phyloP scores from a whole-genome alignment of 2,113 vertebrate genomes.

The Hyperopisus bebe region DNA sequence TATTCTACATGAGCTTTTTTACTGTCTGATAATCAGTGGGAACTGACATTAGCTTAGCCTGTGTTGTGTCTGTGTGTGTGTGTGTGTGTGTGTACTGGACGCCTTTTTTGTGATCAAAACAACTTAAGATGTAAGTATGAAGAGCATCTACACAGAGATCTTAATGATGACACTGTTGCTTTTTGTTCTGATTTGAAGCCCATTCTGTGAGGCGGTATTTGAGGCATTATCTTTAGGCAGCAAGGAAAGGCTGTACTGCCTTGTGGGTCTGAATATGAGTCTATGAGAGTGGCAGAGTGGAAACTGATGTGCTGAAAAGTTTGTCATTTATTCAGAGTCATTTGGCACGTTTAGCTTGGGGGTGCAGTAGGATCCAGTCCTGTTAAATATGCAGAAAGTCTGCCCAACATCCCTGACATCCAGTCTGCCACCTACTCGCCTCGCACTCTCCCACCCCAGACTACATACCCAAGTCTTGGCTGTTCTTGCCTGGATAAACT shows the following conservation, averaged over 20 bases:
- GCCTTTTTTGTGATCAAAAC: background rate
- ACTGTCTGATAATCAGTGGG: background rate
- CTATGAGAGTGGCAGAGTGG: background rate
- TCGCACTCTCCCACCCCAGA: background rate
- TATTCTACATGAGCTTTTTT: too few species aligned
- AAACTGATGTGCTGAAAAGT: background rate
- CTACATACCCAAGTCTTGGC: background rate
- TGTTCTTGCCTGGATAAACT: constrained; percentile 11
- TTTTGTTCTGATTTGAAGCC: background rate
- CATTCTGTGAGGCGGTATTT: background rate
- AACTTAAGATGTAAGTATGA: too few species aligned
- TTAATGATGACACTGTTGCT: background rate
- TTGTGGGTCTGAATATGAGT: background rate
- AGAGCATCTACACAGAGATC: background rate
- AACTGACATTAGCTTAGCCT: background rate
- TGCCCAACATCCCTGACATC: background rate
- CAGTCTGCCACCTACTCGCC: background rate
- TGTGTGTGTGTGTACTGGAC: background rate
- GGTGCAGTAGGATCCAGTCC: background rate
- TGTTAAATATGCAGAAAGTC: background rate
- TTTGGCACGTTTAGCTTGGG: constrained; percentile 1
- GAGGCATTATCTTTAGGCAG: background rate
- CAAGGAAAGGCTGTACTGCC: background rate
- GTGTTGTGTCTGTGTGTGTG: too few species aligned
- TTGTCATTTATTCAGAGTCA: constrained; percentile 1